A percentile compares a stretch with the other conserved stretches of the same genome.
Conservation (phyloP, 1,140 invertebrate species). For the Babylonia areolata region DNA sequence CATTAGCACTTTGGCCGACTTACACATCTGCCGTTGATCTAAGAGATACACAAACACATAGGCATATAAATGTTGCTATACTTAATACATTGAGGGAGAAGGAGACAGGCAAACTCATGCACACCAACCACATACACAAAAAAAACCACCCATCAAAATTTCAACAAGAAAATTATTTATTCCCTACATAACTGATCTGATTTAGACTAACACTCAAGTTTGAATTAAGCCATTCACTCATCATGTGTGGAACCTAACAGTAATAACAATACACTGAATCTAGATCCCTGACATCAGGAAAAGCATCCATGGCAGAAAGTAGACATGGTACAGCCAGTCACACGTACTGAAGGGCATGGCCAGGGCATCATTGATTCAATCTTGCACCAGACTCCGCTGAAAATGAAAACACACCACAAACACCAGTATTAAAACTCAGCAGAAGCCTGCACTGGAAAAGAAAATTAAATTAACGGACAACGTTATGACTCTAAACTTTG, state of each 20-base stretch:
- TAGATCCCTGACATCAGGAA: not conserved
- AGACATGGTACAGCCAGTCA: not conserved
- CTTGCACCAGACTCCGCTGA: not conserved
- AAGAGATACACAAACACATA: no score
- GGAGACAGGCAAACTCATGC: no score
- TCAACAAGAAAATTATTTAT: not conserved
- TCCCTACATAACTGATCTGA: not conserved
- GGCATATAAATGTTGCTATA: no score
- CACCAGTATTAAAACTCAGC: no score
- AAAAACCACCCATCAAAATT: not conserved
- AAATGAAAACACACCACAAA: not conserved
- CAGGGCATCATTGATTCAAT: not conserved
- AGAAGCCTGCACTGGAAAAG: no score
- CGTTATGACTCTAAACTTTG: no score
- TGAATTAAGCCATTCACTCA: not conserved
- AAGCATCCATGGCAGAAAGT: not conserved
- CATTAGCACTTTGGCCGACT: no score
- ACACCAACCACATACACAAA: no score
- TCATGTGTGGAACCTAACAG: not conserved
- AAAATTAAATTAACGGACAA: no score
- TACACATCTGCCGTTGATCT: no score
- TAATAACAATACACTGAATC: not conserved
- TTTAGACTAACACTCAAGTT: not conserved
- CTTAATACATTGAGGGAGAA: no score
- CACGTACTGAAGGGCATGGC: not conserved